Base-by-base conservation (phyloP, 2,888 invertebrate genomes). In the Pammene aurita region DNA sequence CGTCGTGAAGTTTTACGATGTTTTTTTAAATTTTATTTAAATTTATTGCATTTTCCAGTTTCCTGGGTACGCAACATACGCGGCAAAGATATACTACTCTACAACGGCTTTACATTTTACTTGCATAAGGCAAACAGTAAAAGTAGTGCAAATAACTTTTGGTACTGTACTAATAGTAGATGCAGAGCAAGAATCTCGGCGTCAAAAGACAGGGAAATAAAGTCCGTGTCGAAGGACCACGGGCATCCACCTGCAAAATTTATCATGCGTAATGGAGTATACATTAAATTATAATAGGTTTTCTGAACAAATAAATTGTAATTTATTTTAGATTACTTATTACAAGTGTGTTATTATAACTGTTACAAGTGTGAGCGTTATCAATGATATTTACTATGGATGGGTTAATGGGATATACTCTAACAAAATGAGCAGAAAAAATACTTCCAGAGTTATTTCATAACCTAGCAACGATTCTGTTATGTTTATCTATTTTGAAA, bases 111-210 rank as follows among this genome's bases (percentile, higher is more conserved):
- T 13, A 13, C 13, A 44, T 44, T 44, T 44, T 11, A 11, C 44
- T 13, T 44, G 5, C 44, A 44, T 5, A 44, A 44, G 13, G 13
- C 10, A 1, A 44, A 11, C 13, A 44, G 44, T 13, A 44, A 44
- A 13, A 13, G 0, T 13, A 44, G 13, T 11, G 11, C 44, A 13
- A 38, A 38, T 38, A 38, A 38, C 38, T 38, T 38, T 38, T 38
- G 63, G 63, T 52, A 11, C 34, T 63, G 54, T 16, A 52, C 41
- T 7, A 10, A n/a, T 5, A 9, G 26, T 1, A n/a, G 14, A 10
- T 63, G 63, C 42, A 63, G n/a, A 50, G 50, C 54, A 41, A 63
- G 42, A 54, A 63, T 63, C 10, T 42, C 26, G 10, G 42, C 63
- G 7, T 34, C 64, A 35, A 26, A 6, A 5, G 64, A 64, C 0